Conservation (phyloP, 1,140 invertebrate species). For the Theocolax elegans region DNA sequence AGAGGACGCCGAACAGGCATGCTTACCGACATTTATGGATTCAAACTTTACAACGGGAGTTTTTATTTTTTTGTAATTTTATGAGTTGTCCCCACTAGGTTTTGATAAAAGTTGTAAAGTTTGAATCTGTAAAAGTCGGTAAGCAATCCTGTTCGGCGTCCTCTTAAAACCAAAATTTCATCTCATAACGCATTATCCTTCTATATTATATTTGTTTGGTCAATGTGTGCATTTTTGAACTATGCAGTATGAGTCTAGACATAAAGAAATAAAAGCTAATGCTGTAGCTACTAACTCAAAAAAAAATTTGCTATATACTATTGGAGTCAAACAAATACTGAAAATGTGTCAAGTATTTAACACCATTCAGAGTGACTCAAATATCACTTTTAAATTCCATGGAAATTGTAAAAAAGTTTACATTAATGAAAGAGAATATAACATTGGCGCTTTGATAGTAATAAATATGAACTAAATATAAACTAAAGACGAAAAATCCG, state of each 20-base stretch:
- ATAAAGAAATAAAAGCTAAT: conserved; percentile 40
- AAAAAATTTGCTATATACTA: conserved; percentile 34
- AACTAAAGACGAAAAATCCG: neutral
- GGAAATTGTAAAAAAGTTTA: neutral
- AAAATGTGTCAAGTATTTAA: conserved; percentile 34
- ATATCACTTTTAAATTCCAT: neutral
- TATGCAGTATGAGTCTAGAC: conserved; percentile 41
- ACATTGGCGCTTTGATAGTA: neutral
- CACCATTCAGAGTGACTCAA: neutral
- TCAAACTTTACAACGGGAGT: too few species aligned
- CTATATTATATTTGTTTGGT: conserved; percentile 3
- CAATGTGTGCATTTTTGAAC: conserved; percentile 36
- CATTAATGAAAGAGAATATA: neutral
- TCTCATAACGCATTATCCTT: conserved; percentile 35
- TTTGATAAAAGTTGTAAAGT: too few species aligned
- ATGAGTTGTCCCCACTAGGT: too few species aligned
- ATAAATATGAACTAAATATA: neutral
- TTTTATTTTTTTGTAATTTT: too few species aligned
- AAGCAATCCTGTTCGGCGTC: too few species aligned
- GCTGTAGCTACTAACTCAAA: conserved; percentile 28
- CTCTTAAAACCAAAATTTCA: conserved; percentile 42
- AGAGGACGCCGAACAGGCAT: too few species aligned
- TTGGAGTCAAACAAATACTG: conserved; percentile 30
- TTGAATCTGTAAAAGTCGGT: too few species aligned
- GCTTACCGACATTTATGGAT: too few species aligned